A percentile compares a stretch with the other conserved stretches of the same genome.
Conservation (phyloP, 2,888 invertebrate species). For the Chrysolina oricalcia region DNA sequence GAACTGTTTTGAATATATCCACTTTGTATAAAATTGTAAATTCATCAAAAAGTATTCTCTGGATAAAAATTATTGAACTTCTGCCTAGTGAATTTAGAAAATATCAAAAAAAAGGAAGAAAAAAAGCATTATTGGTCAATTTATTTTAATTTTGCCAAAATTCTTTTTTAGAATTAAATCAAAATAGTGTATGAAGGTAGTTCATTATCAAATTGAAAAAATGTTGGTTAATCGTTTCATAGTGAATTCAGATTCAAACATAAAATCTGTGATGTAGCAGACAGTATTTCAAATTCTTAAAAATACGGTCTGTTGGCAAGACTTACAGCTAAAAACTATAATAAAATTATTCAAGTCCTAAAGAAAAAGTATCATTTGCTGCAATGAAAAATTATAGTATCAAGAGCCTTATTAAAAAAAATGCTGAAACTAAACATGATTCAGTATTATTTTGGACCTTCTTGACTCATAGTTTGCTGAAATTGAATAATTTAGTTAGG, state of each 20-base stretch:
- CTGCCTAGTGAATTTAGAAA: too few species aligned
- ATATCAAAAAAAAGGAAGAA: too few species aligned
- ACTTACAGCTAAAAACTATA: conserved; percentile 16
- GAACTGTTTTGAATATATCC: too few species aligned
- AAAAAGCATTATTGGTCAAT: too few species aligned
- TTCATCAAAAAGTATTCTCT: too few species aligned
- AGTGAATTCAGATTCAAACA: background rate
- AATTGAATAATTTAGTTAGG: conserved; percentile 60
- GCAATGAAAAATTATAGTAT: conserved; percentile 63
- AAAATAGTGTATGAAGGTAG: too few species aligned
- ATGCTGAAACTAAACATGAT: conserved; percentile 28
- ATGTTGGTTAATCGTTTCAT: background rate
- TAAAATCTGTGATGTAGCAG: conserved; percentile 14
- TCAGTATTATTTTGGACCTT: conserved; percentile 40
- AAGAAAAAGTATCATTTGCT: conserved; percentile 62
- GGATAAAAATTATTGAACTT: too few species aligned
- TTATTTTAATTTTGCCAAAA: too few species aligned
- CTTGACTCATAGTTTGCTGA: conserved; percentile 60
- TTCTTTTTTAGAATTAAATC: too few species aligned
- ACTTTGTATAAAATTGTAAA: too few species aligned
- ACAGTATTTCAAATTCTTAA: background rate
- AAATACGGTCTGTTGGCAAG: background rate
- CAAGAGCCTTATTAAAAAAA: conserved; percentile 52
- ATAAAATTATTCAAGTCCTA: conserved; percentile 47
- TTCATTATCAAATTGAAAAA: too few species aligned